A percentile compares a stretch with the other conserved stretches of the same genome.
These are phyloP conservation scores for Myocastor coypus DNA, from an alignment of 2,113 vertebrate species.

Conservation along the genomic window DNA sequence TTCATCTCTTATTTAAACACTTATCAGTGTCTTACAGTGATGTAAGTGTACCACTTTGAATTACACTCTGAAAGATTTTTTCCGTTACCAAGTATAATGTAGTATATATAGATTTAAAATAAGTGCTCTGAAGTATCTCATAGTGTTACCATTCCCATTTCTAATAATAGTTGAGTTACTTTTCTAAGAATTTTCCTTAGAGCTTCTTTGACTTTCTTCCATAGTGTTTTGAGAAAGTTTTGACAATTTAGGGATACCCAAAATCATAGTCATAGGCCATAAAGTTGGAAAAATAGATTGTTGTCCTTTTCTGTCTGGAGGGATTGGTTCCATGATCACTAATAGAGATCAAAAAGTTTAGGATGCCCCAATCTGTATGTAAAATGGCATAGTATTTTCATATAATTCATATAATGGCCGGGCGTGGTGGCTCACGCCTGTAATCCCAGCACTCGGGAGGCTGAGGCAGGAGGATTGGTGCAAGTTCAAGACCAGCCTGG, in stretches of 20 bases:
- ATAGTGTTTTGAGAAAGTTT: background rate
- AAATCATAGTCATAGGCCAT: background rate
- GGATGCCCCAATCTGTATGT: background rate
- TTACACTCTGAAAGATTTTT: background rate
- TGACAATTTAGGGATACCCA: background rate
- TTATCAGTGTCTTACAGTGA: background rate
- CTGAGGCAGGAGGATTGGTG: too few species aligned
- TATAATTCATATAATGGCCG: too few species aligned
- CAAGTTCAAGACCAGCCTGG: too few species aligned
- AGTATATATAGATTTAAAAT: constrained; percentile 16
- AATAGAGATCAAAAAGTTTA: background rate
- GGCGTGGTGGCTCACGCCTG: too few species aligned
- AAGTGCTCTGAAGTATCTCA: background rate
- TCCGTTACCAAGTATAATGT: background rate
- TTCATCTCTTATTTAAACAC: constrained; percentile 3
- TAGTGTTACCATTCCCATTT: background rate
- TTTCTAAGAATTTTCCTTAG: background rate
- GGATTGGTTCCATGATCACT: background rate
- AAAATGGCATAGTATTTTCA: background rate
- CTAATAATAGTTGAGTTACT: background rate
- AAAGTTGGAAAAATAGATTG: background rate
- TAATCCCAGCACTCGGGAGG: too few species aligned
- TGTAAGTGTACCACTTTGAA: background rate
- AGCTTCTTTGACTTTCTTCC: background rate
- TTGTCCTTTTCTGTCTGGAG: background rate